These are phyloP conservation scores for Cryptosula pallasiana DNA, from an alignment of 2,888 invertebrate species.

Conservation along the genomic window DNA sequence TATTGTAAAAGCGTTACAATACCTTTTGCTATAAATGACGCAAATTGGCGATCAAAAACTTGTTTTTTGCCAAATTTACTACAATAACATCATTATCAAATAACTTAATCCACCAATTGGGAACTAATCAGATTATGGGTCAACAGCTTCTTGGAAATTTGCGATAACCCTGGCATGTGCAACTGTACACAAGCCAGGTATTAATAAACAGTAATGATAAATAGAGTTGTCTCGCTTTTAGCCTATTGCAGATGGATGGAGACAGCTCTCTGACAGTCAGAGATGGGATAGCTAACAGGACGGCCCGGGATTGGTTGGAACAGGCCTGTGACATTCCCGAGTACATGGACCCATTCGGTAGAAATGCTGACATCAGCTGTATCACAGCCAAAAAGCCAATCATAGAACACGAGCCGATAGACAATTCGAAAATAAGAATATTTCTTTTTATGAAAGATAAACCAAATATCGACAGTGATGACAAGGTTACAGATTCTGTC, in stretches of 20 bases:
- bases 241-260: not conserved
- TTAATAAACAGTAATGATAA: too few species aligned
- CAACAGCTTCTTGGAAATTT: too few species aligned
- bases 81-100: too few species aligned
- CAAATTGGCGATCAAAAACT: too few species aligned
- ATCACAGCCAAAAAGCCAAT: not conserved
- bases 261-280: constrained; percentile 17
- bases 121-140: too few species aligned
- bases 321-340: constrained; percentile 1
- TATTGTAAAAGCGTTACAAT: too few species aligned
- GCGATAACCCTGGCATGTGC: too few species aligned
- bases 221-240: too few species aligned
- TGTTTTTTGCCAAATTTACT: too few species aligned
- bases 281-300: not conserved
- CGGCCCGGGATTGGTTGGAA: constrained; percentile 10
- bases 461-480: not conserved
- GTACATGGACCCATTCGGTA: constrained; percentile 22
- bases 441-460: constrained; percentile 24
- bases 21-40: too few species aligned
- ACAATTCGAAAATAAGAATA: constrained; percentile 7
- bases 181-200: too few species aligned
- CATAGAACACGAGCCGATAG: not conserved
- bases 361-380: not conserved
- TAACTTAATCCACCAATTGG: too few species aligned
- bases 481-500: not conserved